These are phyloP conservation scores for Cataglyphis albicans DNA, from an alignment of 2,888 invertebrate species.

Conservation along the genomic window DNA sequence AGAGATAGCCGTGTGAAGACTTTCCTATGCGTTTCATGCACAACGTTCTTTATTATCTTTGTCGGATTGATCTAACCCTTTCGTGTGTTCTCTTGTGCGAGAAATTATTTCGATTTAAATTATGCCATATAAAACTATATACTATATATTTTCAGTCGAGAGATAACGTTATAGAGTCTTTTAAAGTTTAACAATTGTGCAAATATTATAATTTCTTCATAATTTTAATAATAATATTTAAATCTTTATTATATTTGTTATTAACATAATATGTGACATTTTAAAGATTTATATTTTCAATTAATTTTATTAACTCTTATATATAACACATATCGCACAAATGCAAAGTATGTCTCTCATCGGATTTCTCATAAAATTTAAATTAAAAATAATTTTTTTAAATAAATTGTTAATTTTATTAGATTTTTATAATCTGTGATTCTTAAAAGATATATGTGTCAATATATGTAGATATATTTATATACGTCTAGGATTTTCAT, in stretches of 20 bases:
- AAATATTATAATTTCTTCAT: conserved; percentile 20
- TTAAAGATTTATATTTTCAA: conserved; percentile 24
- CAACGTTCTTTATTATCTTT: conserved; percentile 54
- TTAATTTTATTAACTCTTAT: conserved; percentile 42
- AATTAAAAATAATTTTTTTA: conserved; percentile 19
- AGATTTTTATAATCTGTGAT: neutral
- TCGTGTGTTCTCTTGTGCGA: conserved; percentile 39
- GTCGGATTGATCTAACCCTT: conserved; percentile 52
- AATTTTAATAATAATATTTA: conserved; percentile 41
- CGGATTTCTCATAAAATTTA: conserved; percentile 25
- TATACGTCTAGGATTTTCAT: neutral
- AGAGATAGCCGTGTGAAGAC: conserved; percentile 71
- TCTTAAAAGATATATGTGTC: neutral
- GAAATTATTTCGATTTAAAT: conserved; percentile 51
- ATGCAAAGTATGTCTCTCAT: neutral
- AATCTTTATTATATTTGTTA: conserved; percentile 34
- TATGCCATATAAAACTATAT: conserved; percentile 42
- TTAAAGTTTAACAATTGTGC: conserved; percentile 18
- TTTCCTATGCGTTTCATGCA: conserved; percentile 52
- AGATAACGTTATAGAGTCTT: conserved; percentile 30
- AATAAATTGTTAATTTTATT: neutral
- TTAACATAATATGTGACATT: conserved; percentile 8
- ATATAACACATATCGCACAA: neutral
- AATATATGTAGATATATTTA: neutral
- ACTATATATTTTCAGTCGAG: conserved; percentile 29